Percentiles rank a stretch among this genome's conserved stretches.
Conservation (phyloP, 2,113 vertebrate genomes). For the Fulica atra region DNA sequence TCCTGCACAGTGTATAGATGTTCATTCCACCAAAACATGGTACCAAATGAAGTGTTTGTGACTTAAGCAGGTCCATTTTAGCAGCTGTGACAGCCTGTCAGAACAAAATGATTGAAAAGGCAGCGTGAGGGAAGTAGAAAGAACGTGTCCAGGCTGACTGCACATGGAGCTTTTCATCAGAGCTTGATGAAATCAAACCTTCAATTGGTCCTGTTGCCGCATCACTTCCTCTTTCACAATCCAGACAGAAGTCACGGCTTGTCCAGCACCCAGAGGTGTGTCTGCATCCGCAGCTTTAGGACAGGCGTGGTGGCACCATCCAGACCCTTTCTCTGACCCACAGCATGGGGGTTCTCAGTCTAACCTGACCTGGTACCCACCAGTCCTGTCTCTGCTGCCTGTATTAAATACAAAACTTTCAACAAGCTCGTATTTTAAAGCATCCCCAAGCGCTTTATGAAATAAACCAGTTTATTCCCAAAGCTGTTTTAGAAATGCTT, state of each 20-base stretch:
- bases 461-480: neutral
- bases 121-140: fast-evolving
- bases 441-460: neutral
- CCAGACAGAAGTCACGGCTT: neutral
- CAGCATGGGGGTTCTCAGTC: neutral
- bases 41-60: neutral
- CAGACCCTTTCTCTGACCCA: neutral
- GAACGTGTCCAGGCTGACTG: neutral
- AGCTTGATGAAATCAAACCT: neutral
- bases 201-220: neutral
- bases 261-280: fast-evolving
- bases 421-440: neutral
- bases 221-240: constrained; percentile 7
- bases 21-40: neutral
- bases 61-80: neutral
- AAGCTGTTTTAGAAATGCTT: neutral
- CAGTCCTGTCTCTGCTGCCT: neutral
- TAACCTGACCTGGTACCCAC: neutral
- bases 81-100: neutral
- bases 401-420: neutral
- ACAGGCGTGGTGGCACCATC: fast-evolving
- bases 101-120: neutral
- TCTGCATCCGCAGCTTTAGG: neutral
- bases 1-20: neutral
- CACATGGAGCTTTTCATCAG: neutral